Conservation (phyloP, 2,797 vertebrate genomes). For the Falco naumanni region DNA sequence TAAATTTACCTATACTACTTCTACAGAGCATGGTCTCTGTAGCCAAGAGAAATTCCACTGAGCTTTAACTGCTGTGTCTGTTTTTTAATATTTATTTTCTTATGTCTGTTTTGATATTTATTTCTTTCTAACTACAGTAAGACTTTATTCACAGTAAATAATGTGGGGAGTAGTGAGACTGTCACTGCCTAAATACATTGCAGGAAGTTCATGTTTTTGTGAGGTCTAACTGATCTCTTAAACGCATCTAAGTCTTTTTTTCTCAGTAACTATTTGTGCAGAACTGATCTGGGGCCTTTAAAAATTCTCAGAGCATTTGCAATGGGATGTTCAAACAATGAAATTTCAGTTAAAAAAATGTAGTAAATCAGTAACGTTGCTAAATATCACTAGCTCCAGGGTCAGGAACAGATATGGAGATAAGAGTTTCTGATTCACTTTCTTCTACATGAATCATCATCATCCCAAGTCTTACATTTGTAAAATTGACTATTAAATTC, state of each 20-base stretch:
- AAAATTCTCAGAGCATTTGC: not conserved
- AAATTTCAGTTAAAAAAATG: constrained; percentile 12
- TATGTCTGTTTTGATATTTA: not conserved
- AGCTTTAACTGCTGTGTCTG: not conserved
- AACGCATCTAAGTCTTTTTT: not conserved
- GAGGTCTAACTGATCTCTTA: not conserved
- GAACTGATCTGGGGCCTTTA: not conserved
- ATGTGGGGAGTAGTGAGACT: not conserved
- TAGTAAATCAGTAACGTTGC: not conserved
- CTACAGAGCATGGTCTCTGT: not conserved
- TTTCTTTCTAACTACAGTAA: not conserved
- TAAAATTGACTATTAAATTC: constrained; percentile 9
- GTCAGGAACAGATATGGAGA: not conserved
- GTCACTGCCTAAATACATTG: not conserved
- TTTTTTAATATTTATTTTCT: not conserved
- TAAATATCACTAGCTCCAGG: not conserved
- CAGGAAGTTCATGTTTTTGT: not conserved
- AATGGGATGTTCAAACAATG: not conserved
- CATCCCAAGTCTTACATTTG: not conserved
- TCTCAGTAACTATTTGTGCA: not conserved
- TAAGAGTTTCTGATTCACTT: not conserved
- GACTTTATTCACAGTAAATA: not conserved
- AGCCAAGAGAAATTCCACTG: not conserved
- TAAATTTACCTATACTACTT: not conserved
- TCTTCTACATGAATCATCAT: not conserved